Evolutionary conservation across 2,888 invertebrate genomes (phyloP).

Genomic region (Tachina lurida): DNA sequence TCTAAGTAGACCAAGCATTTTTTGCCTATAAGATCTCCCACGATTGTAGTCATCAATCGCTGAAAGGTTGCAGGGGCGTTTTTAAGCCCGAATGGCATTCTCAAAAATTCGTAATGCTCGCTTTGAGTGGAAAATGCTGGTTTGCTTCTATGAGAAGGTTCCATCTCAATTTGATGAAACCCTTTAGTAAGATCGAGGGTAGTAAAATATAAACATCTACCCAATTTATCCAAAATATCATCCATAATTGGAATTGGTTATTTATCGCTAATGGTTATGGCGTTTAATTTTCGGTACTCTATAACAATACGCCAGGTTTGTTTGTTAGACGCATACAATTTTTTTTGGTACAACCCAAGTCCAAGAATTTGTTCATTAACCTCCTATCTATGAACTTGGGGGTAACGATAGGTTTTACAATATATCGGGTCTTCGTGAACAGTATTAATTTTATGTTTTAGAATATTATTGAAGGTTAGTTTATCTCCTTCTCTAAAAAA

Average conservation of each 20-base stretch:
- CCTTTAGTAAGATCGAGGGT: neutral
- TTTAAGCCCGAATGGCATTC: too few species aligned
- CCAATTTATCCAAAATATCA: neutral
- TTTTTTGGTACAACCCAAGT: too few species aligned
- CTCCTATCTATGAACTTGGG: too few species aligned
- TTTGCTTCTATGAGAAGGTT: neutral
- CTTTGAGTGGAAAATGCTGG: neutral
- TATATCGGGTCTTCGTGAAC: neutral
- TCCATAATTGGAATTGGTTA: neutral
- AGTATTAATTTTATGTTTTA: conserved; percentile 15
- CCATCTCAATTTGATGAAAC: neutral
- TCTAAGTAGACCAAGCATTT: too few species aligned
- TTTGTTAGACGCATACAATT: too few species aligned
- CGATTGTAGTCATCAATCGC: neutral
- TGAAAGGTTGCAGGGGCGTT: neutral
- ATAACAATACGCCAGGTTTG: too few species aligned
- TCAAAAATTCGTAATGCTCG: neutral
- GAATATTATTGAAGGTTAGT: neutral
- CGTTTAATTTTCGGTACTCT: too few species aligned
- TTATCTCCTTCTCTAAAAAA: neutral
- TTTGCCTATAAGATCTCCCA: neutral
- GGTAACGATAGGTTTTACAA: too few species aligned
- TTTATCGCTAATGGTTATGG: neutral
- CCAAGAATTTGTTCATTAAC: too few species aligned
- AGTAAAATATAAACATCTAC: neutral